Percentiles rank a stretch among this genome's conserved stretches.
These are phyloP conservation scores for Tethea ocularis DNA, from an alignment of 2,888 invertebrate species.

Conservation along the genomic window DNA sequence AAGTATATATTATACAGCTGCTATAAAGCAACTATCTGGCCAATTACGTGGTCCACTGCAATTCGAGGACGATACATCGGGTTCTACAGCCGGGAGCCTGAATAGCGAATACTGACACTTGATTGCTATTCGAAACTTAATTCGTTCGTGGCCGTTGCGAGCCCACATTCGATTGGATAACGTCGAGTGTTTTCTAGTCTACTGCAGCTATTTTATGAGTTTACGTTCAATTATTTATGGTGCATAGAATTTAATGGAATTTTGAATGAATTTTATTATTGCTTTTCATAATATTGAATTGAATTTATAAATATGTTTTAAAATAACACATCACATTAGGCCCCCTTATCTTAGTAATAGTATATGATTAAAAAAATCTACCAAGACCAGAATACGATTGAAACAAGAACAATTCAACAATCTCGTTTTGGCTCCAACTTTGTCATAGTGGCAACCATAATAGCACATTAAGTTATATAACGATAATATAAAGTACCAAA, in stretches of 20 bases:
- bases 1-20: background rate
- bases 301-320: too few relatives aligned
- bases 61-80: constrained; percentile 10
- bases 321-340: too few relatives aligned
- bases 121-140: constrained; percentile 39
- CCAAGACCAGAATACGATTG: too few relatives aligned
- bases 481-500: constrained; percentile 9
- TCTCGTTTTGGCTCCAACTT: too few relatives aligned
- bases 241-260: background rate
- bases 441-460: background rate
- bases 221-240: constrained; percentile 1
- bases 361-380: too few relatives aligned
- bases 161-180: constrained; percentile 10
- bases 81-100: constrained; percentile 15
- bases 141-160: constrained; percentile 29
- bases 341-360: too few relatives aligned
- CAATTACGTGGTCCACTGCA: constrained; percentile 17
- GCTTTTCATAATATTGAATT: background rate
- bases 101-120: constrained; percentile 27
- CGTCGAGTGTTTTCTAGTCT: background rate
- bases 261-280: background rate
- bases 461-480: background rate
- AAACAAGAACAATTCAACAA: too few relatives aligned
- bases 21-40: constrained; percentile 6
- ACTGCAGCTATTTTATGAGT: constrained; percentile 4